These are phyloP conservation scores for Drosophila bifasciata DNA, from an alignment of 1,140 invertebrate species.

Conservation along the genomic window DNA sequence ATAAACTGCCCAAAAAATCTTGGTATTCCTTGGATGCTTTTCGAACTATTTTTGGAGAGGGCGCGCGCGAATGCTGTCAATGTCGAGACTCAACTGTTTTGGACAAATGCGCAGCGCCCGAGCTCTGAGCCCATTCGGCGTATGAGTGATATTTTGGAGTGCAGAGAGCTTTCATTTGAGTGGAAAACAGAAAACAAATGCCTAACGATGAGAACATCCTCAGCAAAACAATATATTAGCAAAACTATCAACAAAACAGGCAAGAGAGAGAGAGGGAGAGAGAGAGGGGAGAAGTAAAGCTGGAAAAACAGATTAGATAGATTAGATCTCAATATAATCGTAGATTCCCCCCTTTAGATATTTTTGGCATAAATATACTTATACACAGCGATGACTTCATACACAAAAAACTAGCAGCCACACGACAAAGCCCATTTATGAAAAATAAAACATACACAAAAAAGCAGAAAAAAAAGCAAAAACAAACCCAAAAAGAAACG, in stretches of 20 bases:
- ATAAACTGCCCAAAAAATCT: constrained; percentile 9
- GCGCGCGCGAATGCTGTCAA: constrained; percentile 61
- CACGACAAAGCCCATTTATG: constrained; percentile 66
- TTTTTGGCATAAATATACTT: constrained; percentile 36
- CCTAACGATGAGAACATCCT: constrained; percentile 15
- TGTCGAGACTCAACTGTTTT: constrained; percentile 78
- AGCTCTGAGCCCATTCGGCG: constrained; percentile 55
- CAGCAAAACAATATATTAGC: not conserved
- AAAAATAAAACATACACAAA: constrained; percentile 48
- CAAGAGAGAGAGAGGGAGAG: constrained; percentile 3
- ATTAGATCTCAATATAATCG: not conserved
- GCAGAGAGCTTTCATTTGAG: constrained; percentile 61
- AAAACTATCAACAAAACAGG: constrained; percentile 14
- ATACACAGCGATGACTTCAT: constrained; percentile 72
- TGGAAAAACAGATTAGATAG: constrained; percentile 13
- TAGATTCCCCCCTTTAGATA: constrained; percentile 9
- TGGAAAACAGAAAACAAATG: constrained; percentile 19
- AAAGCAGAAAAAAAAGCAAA: constrained; percentile 2
- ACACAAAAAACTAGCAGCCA: constrained; percentile 52
- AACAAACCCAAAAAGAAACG: constrained; percentile 34
- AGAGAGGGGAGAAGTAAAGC: constrained; percentile 33
- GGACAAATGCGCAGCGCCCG: constrained; percentile 68
- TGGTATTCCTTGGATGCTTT: constrained; percentile 9
- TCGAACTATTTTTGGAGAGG: constrained; percentile 25
- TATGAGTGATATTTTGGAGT: constrained; percentile 72